These are phyloP conservation scores for Rousettus leschenaultii DNA, from an alignment of 2,113 vertebrate species.

Conservation along the genomic window DNA sequence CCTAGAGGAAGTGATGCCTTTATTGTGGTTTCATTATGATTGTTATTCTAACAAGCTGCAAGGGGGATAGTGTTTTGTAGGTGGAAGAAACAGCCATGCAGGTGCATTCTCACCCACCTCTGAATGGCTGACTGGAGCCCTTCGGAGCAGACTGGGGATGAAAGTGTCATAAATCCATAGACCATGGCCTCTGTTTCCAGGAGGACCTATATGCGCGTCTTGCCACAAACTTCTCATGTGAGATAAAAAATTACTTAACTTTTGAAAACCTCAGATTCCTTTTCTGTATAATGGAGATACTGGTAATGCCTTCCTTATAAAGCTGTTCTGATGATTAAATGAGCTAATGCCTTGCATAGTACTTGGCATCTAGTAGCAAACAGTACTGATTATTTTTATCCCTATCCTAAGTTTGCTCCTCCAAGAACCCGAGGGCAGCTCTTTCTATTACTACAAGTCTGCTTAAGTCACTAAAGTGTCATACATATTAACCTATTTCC, in stretches of 20 bases:
- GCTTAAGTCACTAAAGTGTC: not conserved
- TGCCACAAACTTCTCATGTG: not conserved
- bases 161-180: not conserved
- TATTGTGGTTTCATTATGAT: not conserved
- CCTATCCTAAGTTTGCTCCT: not conserved
- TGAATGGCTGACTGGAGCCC: not conserved
- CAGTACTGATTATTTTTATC: not conserved
- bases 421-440: not conserved
- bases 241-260: not conserved
- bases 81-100: not conserved
- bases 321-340: not conserved
- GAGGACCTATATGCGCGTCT: not conserved
- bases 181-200: not conserved
- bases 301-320: not conserved
- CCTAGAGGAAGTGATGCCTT: not conserved
- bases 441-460: not conserved
- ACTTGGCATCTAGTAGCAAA: not conserved
- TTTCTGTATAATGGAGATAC: not conserved
- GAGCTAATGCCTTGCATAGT: not conserved
- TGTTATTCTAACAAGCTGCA: not conserved
- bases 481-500: not conserved
- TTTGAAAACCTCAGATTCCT: not conserved
- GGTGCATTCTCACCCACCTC: not conserved
- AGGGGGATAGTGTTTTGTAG: not conserved
- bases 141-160: not conserved